phyloP scores from a whole-genome alignment of 2,113 vertebrate genomes.

The Castor canadensis region DNA sequence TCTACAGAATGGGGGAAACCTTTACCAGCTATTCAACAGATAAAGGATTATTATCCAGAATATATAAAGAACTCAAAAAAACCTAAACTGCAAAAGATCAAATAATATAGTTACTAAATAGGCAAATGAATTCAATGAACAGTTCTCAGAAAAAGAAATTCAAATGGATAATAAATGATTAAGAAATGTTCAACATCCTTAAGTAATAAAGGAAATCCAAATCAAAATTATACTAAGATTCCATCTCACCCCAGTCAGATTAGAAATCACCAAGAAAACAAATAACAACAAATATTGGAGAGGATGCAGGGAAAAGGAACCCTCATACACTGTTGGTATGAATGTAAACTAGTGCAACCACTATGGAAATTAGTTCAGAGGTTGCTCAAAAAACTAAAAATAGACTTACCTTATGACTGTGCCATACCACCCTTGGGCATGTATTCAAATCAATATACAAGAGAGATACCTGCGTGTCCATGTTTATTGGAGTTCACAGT shows the following conservation, averaged over 20 bases:
- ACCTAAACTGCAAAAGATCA: background rate
- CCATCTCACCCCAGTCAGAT: background rate
- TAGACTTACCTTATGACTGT: no score
- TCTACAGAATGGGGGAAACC: no score
- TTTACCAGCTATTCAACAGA: background rate
- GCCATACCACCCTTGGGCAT: no score
- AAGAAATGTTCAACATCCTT: background rate
- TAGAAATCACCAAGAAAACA: background rate
- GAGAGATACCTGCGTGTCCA: background rate
- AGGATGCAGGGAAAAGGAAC: no score
- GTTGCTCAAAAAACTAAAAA: no score
- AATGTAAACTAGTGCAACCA: no score
- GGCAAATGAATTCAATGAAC: background rate
- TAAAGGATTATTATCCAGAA: background rate
- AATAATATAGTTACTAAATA: background rate
- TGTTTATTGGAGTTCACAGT: background rate
- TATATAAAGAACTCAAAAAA: background rate
- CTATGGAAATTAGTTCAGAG: no score
- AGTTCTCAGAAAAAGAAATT: background rate
- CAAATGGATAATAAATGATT: background rate
- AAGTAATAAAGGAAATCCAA: background rate
- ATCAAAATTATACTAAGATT: background rate
- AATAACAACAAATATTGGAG: no score
- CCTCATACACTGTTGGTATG: no score
- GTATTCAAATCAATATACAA: no score